phyloP scores from a whole-genome alignment of 2,113 vertebrate species.

The Taxidea taxus region DNA sequence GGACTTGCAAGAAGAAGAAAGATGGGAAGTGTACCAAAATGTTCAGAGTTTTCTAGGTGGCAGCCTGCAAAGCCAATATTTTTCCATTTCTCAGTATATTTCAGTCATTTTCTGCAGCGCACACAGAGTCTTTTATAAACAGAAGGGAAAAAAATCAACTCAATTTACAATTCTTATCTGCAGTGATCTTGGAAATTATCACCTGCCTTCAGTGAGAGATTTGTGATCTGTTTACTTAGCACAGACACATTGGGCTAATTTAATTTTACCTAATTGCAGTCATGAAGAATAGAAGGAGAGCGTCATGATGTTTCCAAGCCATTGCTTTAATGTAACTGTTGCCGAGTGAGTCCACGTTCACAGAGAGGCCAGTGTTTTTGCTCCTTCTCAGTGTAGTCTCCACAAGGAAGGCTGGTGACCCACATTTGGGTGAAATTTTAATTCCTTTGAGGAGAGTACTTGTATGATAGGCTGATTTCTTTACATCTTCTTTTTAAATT shows the following conservation, averaged over 20 bases:
- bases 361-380: neutral
- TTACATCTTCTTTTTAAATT: slow-evolving; percentile 20
- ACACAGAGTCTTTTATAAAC: neutral
- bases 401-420: neutral
- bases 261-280: slow-evolving; percentile 78
- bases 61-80: neutral
- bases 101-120: neutral
- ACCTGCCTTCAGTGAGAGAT: slow-evolving; percentile 67
- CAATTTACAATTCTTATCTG: neutral
- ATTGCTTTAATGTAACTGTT: slow-evolving; percentile 64
- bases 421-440: neutral
- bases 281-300: slow-evolving; percentile 71
- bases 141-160: neutral
- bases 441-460: neutral
- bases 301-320: slow-evolving; percentile 60
- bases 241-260: slow-evolving; percentile 75
- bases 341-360: slow-evolving; percentile 32
- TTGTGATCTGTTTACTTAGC: slow-evolving; percentile 71
- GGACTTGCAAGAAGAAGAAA: neutral
- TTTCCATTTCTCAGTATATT: neutral
- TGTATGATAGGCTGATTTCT: neutral
- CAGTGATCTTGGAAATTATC: slow-evolving; percentile 36
- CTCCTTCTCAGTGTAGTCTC: neutral
- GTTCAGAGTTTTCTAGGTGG: neutral
- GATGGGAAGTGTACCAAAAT: neutral